Base-by-base conservation (phyloP, 2,797 vertebrate genomes). In the Diglossa cyanea region DNA sequence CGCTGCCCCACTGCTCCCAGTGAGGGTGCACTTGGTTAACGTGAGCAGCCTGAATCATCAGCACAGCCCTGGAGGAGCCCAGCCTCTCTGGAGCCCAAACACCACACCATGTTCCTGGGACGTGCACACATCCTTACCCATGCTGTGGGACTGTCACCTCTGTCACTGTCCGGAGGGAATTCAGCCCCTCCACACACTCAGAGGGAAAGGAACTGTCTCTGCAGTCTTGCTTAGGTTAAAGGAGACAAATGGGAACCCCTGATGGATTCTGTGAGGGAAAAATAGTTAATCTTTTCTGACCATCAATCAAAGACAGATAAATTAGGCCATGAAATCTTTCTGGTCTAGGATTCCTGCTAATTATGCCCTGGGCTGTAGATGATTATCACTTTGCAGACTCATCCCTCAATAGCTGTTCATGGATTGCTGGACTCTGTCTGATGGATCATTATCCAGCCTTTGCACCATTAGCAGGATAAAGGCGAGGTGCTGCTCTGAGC, bases 221-320 rank as follows among this genome's bases (percentile, higher is more conserved):
- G 45, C 54, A 65, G n/a, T 31, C 61, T 71, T 31, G 26, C 68
- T 80, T 21, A 28, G 53, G 13, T 10, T 63, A 75, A 76, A 73
- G 39, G 68, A 84, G 53, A 88, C 26, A 88, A 82, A 88, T 19
- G 53, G 60, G 51, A 81, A 78, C 17, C 66, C 45, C 58, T 61
- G 40, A 85, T 77, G 68, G 82, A 31, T 40, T 84, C 39, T 78
- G 40, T 13, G 14, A 39, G 39, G 53, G 83, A 65, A 86, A 77
- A 84, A 72, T 17, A 65, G 79, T 72, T 75, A 75, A 88, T 54
- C 40, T 62, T 33, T 58, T 17, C 91, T 62, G 47, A 20, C 73
- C 62, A 40, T 40, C 63, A 90, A 92, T 53, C 33, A 89, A 84
- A 87, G 54, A 65, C n/a, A 71, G 88, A 74, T 57, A 79, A 92